Conservation (phyloP, 2,888 invertebrate genomes). For the Icerya purchasi region DNA sequence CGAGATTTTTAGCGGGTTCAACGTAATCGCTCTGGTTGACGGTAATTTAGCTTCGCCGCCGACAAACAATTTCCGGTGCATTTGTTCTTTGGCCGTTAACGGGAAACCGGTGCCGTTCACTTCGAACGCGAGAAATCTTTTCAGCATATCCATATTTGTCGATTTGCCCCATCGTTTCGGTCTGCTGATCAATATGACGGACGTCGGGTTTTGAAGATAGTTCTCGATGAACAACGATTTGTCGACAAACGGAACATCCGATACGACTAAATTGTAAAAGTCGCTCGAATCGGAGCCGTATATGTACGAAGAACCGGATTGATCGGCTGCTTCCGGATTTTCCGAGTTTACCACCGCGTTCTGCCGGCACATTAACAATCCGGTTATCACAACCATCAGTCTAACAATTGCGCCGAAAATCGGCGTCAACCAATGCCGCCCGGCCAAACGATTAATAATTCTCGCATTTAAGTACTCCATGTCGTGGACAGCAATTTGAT, state of each 20-base stretch:
- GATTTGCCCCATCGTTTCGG: background rate
- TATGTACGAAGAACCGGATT: too few species aligned
- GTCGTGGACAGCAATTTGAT: too few species aligned
- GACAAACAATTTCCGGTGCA: background rate
- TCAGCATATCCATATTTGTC: background rate
- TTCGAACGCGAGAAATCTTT: background rate
- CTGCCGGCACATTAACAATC: too few species aligned
- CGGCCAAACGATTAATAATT: too few species aligned
- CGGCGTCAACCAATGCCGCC: too few species aligned
- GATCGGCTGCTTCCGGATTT: too few species aligned
- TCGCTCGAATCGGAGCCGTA: background rate
- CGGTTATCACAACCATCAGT: too few species aligned
- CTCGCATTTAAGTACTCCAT: too few species aligned
- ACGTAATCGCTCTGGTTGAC: background rate
- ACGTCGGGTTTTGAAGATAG: background rate
- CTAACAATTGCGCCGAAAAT: too few species aligned
- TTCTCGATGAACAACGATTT: background rate
- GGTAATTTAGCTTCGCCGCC: background rate
- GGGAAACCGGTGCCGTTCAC: background rate
- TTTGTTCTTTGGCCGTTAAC: background rate
- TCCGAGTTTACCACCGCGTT: too few species aligned
- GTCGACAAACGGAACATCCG: background rate
- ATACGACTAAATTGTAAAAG: background rate
- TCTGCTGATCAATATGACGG: background rate
- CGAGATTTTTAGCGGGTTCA: background rate